Conservation (phyloP, 1,140 invertebrate species). For the Chymomyza costata region DNA sequence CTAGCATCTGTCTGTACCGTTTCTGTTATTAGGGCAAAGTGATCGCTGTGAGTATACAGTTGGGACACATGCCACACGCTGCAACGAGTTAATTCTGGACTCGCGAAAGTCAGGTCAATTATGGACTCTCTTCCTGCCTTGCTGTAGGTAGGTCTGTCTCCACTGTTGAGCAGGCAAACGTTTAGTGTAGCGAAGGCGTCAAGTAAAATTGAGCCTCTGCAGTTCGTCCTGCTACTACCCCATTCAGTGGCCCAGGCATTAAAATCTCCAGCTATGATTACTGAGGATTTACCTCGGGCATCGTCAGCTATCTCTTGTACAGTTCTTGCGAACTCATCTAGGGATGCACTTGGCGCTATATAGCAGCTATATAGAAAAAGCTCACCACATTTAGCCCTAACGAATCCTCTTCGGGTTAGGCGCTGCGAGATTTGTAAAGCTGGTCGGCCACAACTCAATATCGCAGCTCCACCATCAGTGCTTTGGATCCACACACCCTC, state of each 20-base stretch:
- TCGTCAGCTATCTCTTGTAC: not conserved
- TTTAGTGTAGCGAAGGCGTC: not conserved
- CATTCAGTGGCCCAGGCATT: constrained; percentile 10
- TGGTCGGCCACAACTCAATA: too few species aligned
- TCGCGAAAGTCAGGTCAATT: not conserved
- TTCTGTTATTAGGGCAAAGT: too few species aligned
- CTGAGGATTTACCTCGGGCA: not conserved
- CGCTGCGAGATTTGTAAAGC: too few species aligned
- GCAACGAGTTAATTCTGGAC: not conserved
- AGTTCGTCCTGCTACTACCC: constrained; percentile 4
- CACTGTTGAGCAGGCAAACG: not conserved
- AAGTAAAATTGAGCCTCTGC: not conserved
- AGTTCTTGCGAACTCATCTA: not conserved
- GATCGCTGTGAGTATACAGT: not conserved
- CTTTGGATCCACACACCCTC: too few species aligned
- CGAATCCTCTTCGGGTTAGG: too few species aligned
- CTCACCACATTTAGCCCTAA: not conserved
- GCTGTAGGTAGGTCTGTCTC: not conserved
- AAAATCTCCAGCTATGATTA: constrained; percentile 6
- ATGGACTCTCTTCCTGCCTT: not conserved
- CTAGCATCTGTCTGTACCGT: too few species aligned
- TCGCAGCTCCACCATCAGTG: too few species aligned
- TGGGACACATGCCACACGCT: not conserved
- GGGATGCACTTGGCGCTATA: not conserved
- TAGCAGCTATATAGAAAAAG: constrained; percentile 3